Evolutionary conservation across 1,140 invertebrate genomes (phyloP), one percentile per base, ranked within the genome.

Genomic region (Sinella curviseta): DNA sequence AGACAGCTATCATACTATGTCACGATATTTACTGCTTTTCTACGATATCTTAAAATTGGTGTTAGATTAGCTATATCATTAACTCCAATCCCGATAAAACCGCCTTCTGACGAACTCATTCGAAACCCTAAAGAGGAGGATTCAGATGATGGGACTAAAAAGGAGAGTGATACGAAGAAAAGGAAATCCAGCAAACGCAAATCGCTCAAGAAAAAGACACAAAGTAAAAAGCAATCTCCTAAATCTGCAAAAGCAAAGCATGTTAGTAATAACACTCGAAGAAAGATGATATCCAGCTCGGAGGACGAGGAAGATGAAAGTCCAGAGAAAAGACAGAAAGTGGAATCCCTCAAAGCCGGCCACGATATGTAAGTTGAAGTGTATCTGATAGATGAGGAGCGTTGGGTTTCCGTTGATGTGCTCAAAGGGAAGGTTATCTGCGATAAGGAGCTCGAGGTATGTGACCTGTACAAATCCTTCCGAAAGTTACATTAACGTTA

Each of bases 371-470:
- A 96, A 96, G 89, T 91, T 31, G 96, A 98, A 88, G 91, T 97
- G 34, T 98, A 92, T 88, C 87, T 94, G 0, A 94, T 95, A 85
- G 90, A 90, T 48, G 91, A 95, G 83, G 91, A 93, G 84, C 92
- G 92, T 83, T 97, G 95, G 95, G 91, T 95, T 39, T 89, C 90
- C 81, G 90, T 94, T 20, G 93, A 95, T 87, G 86, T 95, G 30
- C 86, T 90, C 28, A 90, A 89, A 80, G 90, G 89, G 57, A 92
- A 92, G 88, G 87, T 96, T 14, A 91, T 95, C 86, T 93, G 92
- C 83, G 87, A 92, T 4, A 87, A 90, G 55, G 90, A 92, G 74
- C 88, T 95, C 83, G 91, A 93, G 88, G 94, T 95, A 88, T 91
- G 92, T 89, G 81, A 77, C 17, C n/a, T n/a, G n/a, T n/a, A n/a